Evolutionary conservation across 2,113 vertebrate species (phyloP).

Genomic region (Apaloderma vittatum): DNA sequence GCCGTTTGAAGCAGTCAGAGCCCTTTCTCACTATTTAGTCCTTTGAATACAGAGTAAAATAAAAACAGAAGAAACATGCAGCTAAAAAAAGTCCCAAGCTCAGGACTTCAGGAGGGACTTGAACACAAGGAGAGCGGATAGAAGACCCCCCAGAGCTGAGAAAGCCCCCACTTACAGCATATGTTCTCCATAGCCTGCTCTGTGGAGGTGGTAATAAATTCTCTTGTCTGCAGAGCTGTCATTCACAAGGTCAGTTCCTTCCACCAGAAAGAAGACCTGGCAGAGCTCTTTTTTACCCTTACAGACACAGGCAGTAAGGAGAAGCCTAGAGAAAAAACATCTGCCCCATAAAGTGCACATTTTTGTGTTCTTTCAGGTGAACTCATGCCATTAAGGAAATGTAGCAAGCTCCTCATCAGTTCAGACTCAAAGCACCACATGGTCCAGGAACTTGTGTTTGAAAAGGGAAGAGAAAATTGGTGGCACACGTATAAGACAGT

Average conservation of each 20-base stretch:
- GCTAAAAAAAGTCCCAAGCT: conserved; percentile 3
- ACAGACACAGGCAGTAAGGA: not conserved
- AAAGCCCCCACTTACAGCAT: not conserved
- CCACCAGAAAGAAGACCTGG: not conserved
- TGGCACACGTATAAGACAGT: not conserved
- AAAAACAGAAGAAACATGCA: conserved; percentile 42
- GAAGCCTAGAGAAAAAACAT: not conserved
- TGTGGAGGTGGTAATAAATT: not conserved
- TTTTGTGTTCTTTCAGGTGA: not conserved
- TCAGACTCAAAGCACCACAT: not conserved
- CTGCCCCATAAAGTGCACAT: not conserved
- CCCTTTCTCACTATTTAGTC: not conserved
- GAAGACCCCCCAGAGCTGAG: conserved; percentile 1
- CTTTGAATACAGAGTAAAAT: conserved; percentile 53
- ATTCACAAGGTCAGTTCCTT: not conserved
- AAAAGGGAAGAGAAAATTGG: not conserved
- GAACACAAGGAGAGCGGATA: not conserved
- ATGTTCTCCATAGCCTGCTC: not conserved
- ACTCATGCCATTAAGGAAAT: not conserved
- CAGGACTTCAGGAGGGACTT: conserved; percentile 2
- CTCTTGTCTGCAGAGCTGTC: not conserved
- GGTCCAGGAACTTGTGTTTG: not conserved
- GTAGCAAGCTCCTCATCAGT: not conserved
- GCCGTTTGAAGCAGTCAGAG: not conserved
- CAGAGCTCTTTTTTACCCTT: not conserved